Evolutionary conservation across 2,797 vertebrate genomes (phyloP).

Genomic region (Chrosomus eos): DNA sequence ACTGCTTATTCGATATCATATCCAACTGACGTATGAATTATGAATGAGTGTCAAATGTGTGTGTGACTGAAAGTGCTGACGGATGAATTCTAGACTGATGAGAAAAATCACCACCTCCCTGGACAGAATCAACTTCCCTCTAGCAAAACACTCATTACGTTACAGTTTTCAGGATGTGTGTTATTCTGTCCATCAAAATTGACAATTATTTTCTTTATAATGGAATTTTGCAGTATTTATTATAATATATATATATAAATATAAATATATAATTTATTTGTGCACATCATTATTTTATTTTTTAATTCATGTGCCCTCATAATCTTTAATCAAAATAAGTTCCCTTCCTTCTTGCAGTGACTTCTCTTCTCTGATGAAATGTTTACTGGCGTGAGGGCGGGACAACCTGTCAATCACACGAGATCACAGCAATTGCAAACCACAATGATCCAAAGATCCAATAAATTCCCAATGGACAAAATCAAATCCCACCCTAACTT

Average conservation of each 20-base stretch:
- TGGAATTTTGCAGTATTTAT: background rate
- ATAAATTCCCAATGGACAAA: too few relatives aligned
- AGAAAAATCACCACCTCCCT: conserved; percentile 5
- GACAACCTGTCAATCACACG: too few relatives aligned
- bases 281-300: background rate
- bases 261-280: background rate
- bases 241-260: background rate
- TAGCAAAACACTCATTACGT: background rate
- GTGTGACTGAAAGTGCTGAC: conserved; percentile 27
- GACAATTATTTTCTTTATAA: background rate
- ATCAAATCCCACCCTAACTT: too few relatives aligned
- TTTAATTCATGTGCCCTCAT: background rate
- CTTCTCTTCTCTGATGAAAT: too few relatives aligned
- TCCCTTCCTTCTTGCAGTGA: background rate
- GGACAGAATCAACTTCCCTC: conserved; percentile 26
- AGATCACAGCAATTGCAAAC: too few relatives aligned
- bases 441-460: too few relatives aligned
- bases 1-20: conserved; percentile 13
- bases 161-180: background rate
- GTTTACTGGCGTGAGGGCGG: background rate
- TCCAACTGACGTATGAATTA: conserved; percentile 34
- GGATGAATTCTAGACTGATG: conserved; percentile 24
- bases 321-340: background rate
- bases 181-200: background rate
- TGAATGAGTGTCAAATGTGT: conserved; percentile 46